Base-by-base conservation (phyloP, 1,140 invertebrate genomes). In the Drosophila suzukii region DNA sequence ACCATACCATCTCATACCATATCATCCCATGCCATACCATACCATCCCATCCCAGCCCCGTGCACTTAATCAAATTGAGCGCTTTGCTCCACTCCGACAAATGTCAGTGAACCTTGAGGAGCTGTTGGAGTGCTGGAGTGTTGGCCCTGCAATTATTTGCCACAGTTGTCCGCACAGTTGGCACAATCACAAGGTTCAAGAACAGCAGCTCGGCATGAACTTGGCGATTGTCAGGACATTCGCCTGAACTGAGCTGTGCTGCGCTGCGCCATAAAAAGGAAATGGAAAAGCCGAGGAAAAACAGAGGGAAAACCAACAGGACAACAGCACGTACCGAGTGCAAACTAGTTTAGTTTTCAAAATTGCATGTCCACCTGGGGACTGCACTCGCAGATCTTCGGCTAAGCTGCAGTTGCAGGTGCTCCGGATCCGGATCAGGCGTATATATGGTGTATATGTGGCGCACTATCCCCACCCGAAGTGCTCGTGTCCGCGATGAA, bases 61-160 rank as follows among this genome's bases (percentile, higher is more conserved):
- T 43, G 79, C 82, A 86, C 83, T 86, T 86, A 88, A 86, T 86
- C 82, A 86, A 86, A 86, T 86, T 88, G 82, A 82, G 75, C 74
- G 75, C 82, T 61, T 4, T 27, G 27, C 27, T 27, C 27, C 15
- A 11, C 39, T 30, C 24, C 49, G 15, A 71, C 79, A 88, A 83
- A 79, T 86, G 82, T 86, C 83, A 86, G 51, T 88, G 82, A 86
- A 86, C 82, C 82, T 86, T 86, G 80, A 63, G 60, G 20, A 47
- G 58, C 55, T 51, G 49, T 4, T 34, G 32, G 8, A 34, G 8
- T 34, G 32, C 24, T 7, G 58, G 61, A 63, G 54, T 63, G 44
- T 30, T 56, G 55, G 73, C 65, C 75, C 54, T 70, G 75, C 74
- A 78, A 86, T 86, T 86, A 88, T 88, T 83, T 83, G 83, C 79